phyloP scores from a whole-genome alignment of 2,113 vertebrate species.

The Hyperopisus bebe region DNA sequence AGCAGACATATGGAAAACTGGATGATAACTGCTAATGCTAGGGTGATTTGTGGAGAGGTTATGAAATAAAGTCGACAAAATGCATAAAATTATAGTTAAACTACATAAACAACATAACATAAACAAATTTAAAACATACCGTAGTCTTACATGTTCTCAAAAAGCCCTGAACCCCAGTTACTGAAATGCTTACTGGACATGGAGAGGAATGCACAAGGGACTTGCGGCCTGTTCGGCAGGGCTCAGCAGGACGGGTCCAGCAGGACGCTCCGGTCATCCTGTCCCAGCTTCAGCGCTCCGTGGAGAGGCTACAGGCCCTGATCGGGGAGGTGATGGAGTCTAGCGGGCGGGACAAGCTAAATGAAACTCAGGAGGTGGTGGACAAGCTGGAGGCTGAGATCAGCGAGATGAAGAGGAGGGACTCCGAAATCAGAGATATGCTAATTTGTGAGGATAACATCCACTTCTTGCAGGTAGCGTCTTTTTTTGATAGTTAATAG shows the following conservation, averaged over 20 bases:
- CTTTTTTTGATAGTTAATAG: background rate
- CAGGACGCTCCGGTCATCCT: conserved; percentile 42
- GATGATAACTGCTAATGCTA: background rate
- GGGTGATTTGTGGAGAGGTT: background rate
- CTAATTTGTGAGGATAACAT: conserved; percentile 57
- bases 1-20: background rate
- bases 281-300: conserved; percentile 52
- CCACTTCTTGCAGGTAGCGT: conserved; percentile 55
- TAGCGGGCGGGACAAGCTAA: conserved; percentile 52
- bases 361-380: conserved; percentile 51
- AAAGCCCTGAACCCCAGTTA: background rate
- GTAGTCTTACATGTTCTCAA: background rate
- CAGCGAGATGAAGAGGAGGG: conserved; percentile 51
- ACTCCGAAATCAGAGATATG: conserved; percentile 54
- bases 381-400: conserved; percentile 53
- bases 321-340: conserved; percentile 56
- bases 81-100: background rate
- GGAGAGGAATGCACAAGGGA: background rate
- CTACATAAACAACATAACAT: no score
- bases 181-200: background rate
- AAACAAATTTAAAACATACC: background rate
- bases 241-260: conserved; percentile 45
- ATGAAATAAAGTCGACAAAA: background rate
- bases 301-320: conserved; percentile 58
- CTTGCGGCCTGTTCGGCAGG: conserved; percentile 34